Percentiles rank a stretch among this genome's conserved stretches.
Evolutionary conservation across 2,113 vertebrate genomes (phyloP).

Genomic region (Paedocypris sp.): DNA sequence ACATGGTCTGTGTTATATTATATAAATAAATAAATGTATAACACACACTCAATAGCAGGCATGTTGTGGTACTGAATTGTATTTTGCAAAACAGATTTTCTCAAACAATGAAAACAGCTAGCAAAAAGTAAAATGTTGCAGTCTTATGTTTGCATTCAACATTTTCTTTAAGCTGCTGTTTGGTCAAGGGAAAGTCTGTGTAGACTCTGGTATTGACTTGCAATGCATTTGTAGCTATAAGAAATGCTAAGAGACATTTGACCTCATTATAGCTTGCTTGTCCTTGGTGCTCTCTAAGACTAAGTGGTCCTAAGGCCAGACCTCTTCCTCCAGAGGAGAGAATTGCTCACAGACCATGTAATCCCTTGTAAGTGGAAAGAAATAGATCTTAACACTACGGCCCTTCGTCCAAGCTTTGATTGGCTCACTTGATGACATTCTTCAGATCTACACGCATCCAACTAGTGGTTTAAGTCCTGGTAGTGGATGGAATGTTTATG

Average conservation of each 20-base stretch:
- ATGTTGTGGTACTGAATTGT: too few relatives aligned
- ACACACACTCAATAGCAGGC: too few relatives aligned
- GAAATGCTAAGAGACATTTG: conserved; percentile 14
- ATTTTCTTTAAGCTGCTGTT: too few relatives aligned
- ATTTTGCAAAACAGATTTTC: too few relatives aligned
- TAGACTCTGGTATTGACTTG: neutral
- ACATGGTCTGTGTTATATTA: too few relatives aligned
- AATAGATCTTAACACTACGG: neutral
- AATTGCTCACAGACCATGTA: conserved; percentile 8
- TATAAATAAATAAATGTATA: too few relatives aligned
- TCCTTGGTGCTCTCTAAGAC: neutral
- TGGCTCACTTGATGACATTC: neutral
- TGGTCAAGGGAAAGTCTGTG: neutral
- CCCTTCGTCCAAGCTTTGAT: neutral
- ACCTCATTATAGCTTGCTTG: conserved; percentile 6
- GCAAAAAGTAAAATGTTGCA: too few relatives aligned
- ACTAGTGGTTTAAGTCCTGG: neutral
- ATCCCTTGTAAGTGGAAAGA: conserved; percentile 9
- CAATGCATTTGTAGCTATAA: neutral
- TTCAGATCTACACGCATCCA: neutral
- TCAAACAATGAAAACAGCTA: too few relatives aligned
- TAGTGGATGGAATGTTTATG: neutral
- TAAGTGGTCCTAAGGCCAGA: conserved; percentile 13
- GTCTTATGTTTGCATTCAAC: too few relatives aligned
- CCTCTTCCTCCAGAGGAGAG: neutral